Percentiles rank a stretch among this genome's conserved stretches.
Conservation (phyloP, 2,113 vertebrate species). For the Smithornis capensis region DNA sequence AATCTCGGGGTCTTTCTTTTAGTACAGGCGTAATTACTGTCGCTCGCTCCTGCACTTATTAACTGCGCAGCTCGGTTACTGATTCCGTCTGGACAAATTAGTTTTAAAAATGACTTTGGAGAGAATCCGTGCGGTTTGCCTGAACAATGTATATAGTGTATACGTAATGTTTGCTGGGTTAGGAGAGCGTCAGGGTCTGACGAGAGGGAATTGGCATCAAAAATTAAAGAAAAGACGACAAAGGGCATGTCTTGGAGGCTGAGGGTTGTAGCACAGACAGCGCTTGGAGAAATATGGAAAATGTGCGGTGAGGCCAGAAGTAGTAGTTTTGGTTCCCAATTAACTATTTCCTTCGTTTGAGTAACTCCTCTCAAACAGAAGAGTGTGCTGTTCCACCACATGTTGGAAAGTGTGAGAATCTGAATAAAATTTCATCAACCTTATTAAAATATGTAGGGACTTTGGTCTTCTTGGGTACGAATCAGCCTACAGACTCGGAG, state of each 20-base stretch:
- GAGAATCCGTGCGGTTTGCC: neutral
- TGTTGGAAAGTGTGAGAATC: conserved; percentile 76
- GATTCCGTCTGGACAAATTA: conserved; percentile 41
- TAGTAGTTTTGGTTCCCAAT: conserved; percentile 65
- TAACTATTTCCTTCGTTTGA: conserved; percentile 74
- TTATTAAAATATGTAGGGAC: conserved; percentile 77
- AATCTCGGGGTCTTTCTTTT: conserved; percentile 75
- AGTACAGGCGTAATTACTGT: conserved; percentile 73
- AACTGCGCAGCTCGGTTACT: conserved; percentile 36
- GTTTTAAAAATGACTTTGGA: conserved; percentile 41
- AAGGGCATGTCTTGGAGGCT: conserved; percentile 12
- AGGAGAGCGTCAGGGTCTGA: neutral
- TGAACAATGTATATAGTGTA: neutral
- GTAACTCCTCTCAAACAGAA: conserved; percentile 82
- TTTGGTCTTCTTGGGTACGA: conserved; percentile 74
- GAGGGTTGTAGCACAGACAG: neutral
- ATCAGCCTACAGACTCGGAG: conserved; percentile 74
- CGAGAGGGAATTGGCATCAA: neutral
- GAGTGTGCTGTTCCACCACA: conserved; percentile 84
- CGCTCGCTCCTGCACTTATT: conserved; percentile 43
- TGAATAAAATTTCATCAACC: conserved; percentile 77
- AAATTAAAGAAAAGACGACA: conserved; percentile 1
- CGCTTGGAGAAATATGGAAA: conserved; percentile 29
- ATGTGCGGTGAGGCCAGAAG: conserved; percentile 49
- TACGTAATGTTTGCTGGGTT: neutral